A percentile compares a stretch with the other conserved stretches of the same genome.
Conservation (phyloP, 2,113 vertebrate genomes). For the Gallinago jamesoni region DNA sequence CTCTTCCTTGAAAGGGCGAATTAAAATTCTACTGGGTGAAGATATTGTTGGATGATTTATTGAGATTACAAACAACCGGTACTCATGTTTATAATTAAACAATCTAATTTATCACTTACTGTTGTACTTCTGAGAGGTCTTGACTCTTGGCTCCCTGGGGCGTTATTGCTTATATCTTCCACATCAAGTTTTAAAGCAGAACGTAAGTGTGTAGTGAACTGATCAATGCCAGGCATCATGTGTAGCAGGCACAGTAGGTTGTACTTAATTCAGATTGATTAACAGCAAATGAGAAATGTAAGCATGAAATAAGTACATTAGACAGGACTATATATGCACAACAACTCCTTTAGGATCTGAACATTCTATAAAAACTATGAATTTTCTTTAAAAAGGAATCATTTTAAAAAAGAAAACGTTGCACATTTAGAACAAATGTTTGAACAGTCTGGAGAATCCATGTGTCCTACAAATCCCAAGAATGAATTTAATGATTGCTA, state of each 20-base stretch:
- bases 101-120: conserved; percentile 26
- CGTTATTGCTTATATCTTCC: background rate
- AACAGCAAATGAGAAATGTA: conserved; percentile 12
- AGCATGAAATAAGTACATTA: background rate
- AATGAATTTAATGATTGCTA: conserved; percentile 37
- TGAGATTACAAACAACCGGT: conserved; percentile 31
- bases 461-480: background rate
- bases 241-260: background rate
- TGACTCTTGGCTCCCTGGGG: background rate
- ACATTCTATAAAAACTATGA: background rate
- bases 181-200: background rate
- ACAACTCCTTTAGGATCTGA: background rate
- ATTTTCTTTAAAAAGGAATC: background rate
- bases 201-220: background rate
- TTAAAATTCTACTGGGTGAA: conserved; percentile 19
- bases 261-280: background rate
- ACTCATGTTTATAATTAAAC: conserved; percentile 25
- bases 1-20: background rate
- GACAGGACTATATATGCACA: background rate
- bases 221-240: background rate
- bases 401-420: background rate
- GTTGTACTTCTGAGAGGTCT: background rate
- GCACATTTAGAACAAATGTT: background rate
- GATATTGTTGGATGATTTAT: conserved; percentile 14
- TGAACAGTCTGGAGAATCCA: background rate